These are phyloP conservation scores for Acrocera orbiculus DNA, from an alignment of 2,888 invertebrate genomes.

Conservation along the genomic window DNA sequence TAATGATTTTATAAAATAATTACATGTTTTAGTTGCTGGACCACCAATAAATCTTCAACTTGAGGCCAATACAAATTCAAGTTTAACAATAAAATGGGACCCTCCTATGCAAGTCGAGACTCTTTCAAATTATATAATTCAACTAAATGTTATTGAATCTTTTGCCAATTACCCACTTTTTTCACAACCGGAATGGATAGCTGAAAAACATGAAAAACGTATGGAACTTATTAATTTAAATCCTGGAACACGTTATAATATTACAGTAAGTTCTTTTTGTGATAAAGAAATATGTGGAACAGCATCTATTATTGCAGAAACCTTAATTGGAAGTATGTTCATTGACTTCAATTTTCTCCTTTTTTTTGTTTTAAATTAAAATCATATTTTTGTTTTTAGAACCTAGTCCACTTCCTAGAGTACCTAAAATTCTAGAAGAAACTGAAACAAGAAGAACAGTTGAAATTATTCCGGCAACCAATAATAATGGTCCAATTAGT, in stretches of 20 bases:
- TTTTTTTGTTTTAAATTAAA: background rate
- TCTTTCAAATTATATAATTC: constrained; percentile 38
- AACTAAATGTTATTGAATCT: constrained; percentile 37
- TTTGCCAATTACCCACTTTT: constrained; percentile 36
- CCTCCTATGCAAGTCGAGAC: constrained; percentile 36
- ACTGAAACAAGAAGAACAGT: constrained; percentile 46
- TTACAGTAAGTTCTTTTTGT: constrained; percentile 51
- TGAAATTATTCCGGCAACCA: constrained; percentile 45
- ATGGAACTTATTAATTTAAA: constrained; percentile 44
- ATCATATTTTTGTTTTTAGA: constrained; percentile 18
- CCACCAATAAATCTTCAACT: constrained; percentile 46
- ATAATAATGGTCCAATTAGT: constrained; percentile 62
- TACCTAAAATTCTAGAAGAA: constrained; percentile 44
- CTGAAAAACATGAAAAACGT: constrained; percentile 39
- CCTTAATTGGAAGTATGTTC: constrained; percentile 41
- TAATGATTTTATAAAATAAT: too few relatives aligned
- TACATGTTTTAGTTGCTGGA: constrained; percentile 37
- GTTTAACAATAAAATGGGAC: constrained; percentile 41
- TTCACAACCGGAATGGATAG: constrained; percentile 38
- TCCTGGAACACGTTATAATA: constrained; percentile 58
- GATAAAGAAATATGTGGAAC: constrained; percentile 40
- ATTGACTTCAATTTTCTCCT: too few relatives aligned
- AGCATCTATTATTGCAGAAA: constrained; percentile 40
- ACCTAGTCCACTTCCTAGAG: constrained; percentile 50
- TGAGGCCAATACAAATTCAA: constrained; percentile 42